Evolutionary conservation across 1,140 invertebrate genomes (phyloP).

Genomic region (Bilobella aurantiaca): DNA sequence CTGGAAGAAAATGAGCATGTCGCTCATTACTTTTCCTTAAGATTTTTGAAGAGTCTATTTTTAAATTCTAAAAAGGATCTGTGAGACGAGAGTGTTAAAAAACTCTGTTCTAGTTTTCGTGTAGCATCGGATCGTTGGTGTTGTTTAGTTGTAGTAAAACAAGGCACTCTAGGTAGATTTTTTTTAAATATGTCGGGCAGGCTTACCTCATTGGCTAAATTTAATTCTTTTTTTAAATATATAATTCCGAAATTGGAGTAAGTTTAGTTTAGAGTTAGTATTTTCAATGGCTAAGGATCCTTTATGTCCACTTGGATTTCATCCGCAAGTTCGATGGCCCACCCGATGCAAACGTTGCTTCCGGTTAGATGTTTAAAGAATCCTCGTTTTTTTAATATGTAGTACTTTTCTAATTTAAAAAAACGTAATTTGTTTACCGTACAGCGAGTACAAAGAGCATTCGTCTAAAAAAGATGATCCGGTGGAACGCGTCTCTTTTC

Average conservation of each 20-base stretch:
- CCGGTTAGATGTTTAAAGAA: conserved; percentile 47
- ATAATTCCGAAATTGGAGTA: no score
- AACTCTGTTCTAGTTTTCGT: not conserved
- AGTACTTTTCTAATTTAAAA: no score
- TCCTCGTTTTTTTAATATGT: no score
- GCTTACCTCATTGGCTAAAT: no score
- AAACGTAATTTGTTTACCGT: conserved; percentile 30
- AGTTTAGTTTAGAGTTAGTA: not conserved
- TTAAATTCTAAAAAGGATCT: not conserved
- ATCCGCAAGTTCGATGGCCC: conserved; percentile 84
- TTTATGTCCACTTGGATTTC: conserved; percentile 81
- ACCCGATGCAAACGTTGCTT: conserved; percentile 86
- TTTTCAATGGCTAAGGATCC: conserved; percentile 49
- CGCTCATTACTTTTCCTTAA: not conserved
- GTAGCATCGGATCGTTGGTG: no score
- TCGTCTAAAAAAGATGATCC: conserved; percentile 50
- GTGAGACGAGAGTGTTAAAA: no score
- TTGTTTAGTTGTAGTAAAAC: no score
- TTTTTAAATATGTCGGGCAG: no score
- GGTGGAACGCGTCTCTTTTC: conserved; percentile 17
- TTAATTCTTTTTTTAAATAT: no score
- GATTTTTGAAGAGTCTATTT: not conserved
- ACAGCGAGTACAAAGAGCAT: conserved; percentile 78
- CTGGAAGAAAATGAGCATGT: no score
- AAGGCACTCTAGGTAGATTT: no score